Percentiles rank a stretch among this genome's conserved stretches.
These are phyloP conservation scores for Leucoptera coffeella DNA, from an alignment of 2,888 invertebrate genomes.

Conservation along the genomic window DNA sequence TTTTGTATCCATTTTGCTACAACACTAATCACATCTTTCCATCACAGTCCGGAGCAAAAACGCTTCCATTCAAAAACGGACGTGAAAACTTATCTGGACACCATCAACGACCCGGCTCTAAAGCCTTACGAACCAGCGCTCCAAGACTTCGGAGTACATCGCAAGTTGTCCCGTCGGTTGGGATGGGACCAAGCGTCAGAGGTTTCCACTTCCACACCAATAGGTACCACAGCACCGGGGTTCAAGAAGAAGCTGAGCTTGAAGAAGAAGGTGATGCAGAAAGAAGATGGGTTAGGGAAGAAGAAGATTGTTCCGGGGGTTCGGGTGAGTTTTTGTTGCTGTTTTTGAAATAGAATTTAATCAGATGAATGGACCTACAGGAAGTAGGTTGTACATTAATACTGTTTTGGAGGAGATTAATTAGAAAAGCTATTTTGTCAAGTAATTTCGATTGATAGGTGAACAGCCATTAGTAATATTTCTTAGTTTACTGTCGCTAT, in stretches of 20 bases:
- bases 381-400: too few relatives aligned
- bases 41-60: slow-evolving; percentile 32
- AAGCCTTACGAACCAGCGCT: slow-evolving; percentile 20
- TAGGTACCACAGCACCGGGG: slow-evolving; percentile 17
- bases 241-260: slow-evolving; percentile 18
- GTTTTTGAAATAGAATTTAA: neutral
- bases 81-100: slow-evolving; percentile 27
- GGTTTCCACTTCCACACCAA: slow-evolving; percentile 10
- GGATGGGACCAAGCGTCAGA: slow-evolving; percentile 24
- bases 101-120: slow-evolving; percentile 11
- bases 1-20: too few relatives aligned
- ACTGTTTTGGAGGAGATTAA: too few relatives aligned
- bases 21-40: too few relatives aligned
- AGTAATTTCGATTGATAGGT: too few relatives aligned
- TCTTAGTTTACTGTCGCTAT: too few relatives aligned
- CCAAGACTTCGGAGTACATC: slow-evolving; percentile 36
- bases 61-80: slow-evolving; percentile 37
- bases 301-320: slow-evolving; percentile 5
- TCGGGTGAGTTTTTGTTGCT: neutral
- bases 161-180: slow-evolving; percentile 32
- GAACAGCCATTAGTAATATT: too few relatives aligned
- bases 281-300: too few relatives aligned
- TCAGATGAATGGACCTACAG: too few relatives aligned
- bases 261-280: slow-evolving; percentile 11
- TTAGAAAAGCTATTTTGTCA: too few relatives aligned